Conservation (phyloP, 2,113 vertebrate genomes). For the Anguilla japonica region DNA sequence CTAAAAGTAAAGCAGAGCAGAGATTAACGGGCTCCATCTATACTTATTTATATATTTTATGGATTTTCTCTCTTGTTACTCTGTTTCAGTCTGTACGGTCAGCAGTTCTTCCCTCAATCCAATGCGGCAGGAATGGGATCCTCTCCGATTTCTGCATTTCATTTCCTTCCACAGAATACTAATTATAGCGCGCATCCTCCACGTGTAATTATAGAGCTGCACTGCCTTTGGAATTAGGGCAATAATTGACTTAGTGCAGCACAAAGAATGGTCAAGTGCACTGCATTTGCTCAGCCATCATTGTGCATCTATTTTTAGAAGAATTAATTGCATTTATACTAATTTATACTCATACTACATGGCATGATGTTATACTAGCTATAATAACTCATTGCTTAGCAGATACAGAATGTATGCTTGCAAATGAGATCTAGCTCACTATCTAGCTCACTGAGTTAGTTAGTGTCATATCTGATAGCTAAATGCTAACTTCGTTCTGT, state of each 20-base stretch:
- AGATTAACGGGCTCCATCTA: neutral
- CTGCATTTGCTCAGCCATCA: neutral
- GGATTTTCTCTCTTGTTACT: neutral
- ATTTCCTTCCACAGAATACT: neutral
- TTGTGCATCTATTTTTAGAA: neutral
- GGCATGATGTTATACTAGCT: too few relatives aligned
- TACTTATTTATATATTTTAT: slow-evolving; percentile 4
- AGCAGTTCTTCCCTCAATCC: neutral
- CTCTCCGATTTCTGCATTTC: neutral
- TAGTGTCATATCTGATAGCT: too few relatives aligned
- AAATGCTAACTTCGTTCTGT: too few relatives aligned
- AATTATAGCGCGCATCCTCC: neutral
- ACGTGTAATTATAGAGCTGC: neutral
- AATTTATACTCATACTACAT: neutral
- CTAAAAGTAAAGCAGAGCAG: neutral
- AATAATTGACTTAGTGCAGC: neutral
- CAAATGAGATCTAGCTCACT: too few relatives aligned
- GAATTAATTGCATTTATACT: neutral
- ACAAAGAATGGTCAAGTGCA: neutral
- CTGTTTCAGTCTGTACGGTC: neutral
- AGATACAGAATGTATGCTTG: too few relatives aligned
- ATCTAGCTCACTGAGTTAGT: too few relatives aligned
- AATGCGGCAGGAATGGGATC: neutral
- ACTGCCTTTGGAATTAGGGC: neutral
- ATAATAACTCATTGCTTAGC: too few relatives aligned